These are phyloP conservation scores for Hemistola chrysoprasaria DNA, from an alignment of 2,888 invertebrate genomes.

Conservation along the genomic window DNA sequence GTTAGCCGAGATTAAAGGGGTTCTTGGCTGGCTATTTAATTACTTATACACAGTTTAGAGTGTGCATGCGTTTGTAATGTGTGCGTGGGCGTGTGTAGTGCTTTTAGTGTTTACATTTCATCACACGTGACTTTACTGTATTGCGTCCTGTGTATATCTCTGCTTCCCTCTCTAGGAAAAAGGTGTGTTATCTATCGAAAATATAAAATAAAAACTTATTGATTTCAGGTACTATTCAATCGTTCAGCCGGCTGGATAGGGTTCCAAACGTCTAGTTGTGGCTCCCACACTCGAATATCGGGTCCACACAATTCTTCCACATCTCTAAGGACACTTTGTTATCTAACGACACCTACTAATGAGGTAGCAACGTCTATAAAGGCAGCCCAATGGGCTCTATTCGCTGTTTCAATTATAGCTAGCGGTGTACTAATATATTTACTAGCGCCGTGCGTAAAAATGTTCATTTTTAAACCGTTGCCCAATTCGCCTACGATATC, in stretches of 20 bases:
- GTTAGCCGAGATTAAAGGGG: too few species aligned
- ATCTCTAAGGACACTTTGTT: slow-evolving; percentile 40
- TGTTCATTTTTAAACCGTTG: slow-evolving; percentile 44
- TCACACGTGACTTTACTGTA: too few species aligned
- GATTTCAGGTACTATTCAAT: slow-evolving; percentile 71
- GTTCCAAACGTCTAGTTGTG: slow-evolving; percentile 67
- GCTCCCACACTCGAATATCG: slow-evolving; percentile 56
- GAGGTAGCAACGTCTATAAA: slow-evolving; percentile 57
- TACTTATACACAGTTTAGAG: too few species aligned
- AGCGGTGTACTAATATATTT: slow-evolving; percentile 57
- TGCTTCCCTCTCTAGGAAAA: too few species aligned
- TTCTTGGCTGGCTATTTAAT: too few species aligned
- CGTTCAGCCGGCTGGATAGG: slow-evolving; percentile 72
- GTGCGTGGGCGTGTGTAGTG: too few species aligned
- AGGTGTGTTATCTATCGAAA: too few species aligned
- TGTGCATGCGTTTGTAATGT: too few species aligned
- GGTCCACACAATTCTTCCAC: slow-evolving; percentile 61
- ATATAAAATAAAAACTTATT: too few species aligned
- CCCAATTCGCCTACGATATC: slow-evolving; percentile 56
- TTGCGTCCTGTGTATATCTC: too few species aligned
- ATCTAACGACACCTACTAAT: slow-evolving; percentile 31
- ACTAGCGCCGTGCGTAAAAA: slow-evolving; percentile 61
- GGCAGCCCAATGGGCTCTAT: slow-evolving; percentile 66
- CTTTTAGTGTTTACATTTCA: too few species aligned
- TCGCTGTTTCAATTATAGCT: slow-evolving; percentile 60